A percentile compares a stretch with the other conserved stretches of the same genome.
phyloP scores from a whole-genome alignment of 2,113 vertebrate genomes.

The Oostethus manadensis region DNA sequence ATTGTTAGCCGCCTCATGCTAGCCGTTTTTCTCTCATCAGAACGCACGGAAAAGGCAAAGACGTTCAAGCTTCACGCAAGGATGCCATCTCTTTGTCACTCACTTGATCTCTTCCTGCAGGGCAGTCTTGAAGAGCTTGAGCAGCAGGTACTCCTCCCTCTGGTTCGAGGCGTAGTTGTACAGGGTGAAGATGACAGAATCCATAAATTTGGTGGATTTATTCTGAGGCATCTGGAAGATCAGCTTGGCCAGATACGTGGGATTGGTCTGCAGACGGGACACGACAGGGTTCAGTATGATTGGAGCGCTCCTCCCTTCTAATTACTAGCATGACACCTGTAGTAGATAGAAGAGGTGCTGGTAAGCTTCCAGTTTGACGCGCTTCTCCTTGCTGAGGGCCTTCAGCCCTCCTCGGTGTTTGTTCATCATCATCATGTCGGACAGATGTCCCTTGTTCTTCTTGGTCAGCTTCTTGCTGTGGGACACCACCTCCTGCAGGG shows the following conservation, averaged over 20 bases:
- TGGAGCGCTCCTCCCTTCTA: neutral
- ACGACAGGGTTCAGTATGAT: neutral
- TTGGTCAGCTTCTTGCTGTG: slow-evolving; percentile 98
- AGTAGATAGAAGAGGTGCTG: slow-evolving; percentile 92
- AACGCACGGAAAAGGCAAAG: too few species aligned
- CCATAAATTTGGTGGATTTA: slow-evolving; percentile 98
- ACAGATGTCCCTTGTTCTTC: slow-evolving; percentile 94
- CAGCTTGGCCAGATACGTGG: slow-evolving; percentile 94
- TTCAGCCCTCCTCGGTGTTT: slow-evolving; percentile 94
- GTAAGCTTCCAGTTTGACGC: slow-evolving; percentile 92
- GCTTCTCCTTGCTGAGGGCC: slow-evolving; percentile 96
- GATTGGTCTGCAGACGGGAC: slow-evolving; percentile 82
- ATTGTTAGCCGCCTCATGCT: too few species aligned
- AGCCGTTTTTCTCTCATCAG: too few species aligned
- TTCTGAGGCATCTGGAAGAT: slow-evolving; percentile 99
- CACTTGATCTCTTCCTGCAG: slow-evolving; percentile 98
- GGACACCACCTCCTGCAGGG: slow-evolving; percentile 95
- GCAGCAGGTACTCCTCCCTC: slow-evolving; percentile 90
- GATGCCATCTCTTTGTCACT: neutral
- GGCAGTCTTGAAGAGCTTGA: slow-evolving; percentile 93
- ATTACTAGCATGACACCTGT: slow-evolving; percentile 72
- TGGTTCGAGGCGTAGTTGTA: slow-evolving; percentile 98
- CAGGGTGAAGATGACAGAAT: slow-evolving; percentile 96
- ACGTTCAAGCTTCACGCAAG: too few species aligned
- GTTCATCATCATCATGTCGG: slow-evolving; percentile 97